Evolutionary conservation across 1,140 invertebrate species (phyloP), one percentile per base, ranked within the genome.

Genomic region (Neotoxoptera formosana): DNA sequence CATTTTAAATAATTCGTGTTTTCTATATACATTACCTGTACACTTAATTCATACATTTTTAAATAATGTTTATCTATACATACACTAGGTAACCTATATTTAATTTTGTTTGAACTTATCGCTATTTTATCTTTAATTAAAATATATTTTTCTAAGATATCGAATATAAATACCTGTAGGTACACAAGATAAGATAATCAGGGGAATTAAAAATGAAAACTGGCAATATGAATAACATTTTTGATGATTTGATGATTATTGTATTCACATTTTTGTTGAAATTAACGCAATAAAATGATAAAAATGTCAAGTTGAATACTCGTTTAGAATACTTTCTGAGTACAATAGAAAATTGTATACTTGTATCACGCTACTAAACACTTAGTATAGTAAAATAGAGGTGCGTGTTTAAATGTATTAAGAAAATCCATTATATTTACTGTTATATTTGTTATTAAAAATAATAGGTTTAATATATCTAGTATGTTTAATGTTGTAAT

Each of bases 391-490:
- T 84, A 84, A 84, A 25, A 45, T 84, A 87, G 86, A n/a, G 45
- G 20, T n/a, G 86, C 86, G 86, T 87, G 86, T 34, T 87, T 87
- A 48, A 87, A 87, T 87, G 47, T 48, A 87, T 87, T 87, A 87
- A 48, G 86, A 87, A 87, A 48, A n/a, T 87, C 30, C 45, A 87
- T 87, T 87, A 47, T 20, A 48, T 84, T 83, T 41, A 41, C n/a
- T 41, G 36, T 41, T 21, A 41, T 84, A 84, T 87, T 51, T 48
- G 47, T 48, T 48, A 21, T 48, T 47, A 87, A 14, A 87, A 87
- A 83, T 83, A 83, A 83, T 83, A 83, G 20, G 81, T 83, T 83
- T 83, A 83, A 83, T 36, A 36, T 83, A 83, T 83, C 17, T 83
- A 41, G 21, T 41, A 83, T 41, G 17, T 36, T 83, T 83, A 83